Base-by-base conservation (phyloP, 1,140 invertebrate genomes). In the Neuroterus valhalla region DNA sequence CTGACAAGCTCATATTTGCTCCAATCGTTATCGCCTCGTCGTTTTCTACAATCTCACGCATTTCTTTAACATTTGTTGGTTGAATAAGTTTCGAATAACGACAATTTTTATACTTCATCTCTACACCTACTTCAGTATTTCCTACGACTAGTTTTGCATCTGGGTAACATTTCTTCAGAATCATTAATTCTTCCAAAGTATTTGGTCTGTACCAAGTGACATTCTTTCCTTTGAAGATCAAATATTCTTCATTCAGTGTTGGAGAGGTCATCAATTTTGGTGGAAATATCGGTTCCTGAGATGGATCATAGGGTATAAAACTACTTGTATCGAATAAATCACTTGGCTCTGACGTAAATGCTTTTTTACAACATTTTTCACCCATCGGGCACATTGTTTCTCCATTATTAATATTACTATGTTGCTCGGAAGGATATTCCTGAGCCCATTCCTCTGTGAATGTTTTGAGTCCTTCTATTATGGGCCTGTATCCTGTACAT, bases 231-330 rank as follows among this genome's bases (percentile, higher is more conserved):
- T 92, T 91, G 75, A 96, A 94, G 19, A 92, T 81, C 43, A 98
- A 86, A 81, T 91, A 93, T 74, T 94, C 87, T 43, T 91, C 85
- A 81, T 95, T 93, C 76, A 93, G 93, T 66, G 90, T 76, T 1
- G 89, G 83, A 1, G 90, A 92, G 5, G 91, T 71, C 90, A 93
- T 74, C 11, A 98, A 89, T 88, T 98, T 96, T 1, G 97, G 96
- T 50, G 97, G 97, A 90, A 99, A 99, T 82, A 98, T 98, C 2
- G 96, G 94, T 90, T 99, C 97, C 88, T 98, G 96, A 10, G 94
- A 93, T 2, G 94, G 89, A 90, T 98, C 95, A 72, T 95, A 95
- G 0, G 95, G 95, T 43, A 91, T 86, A 86, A 96, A 97, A 83
- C 94, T 91, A n/a, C 91, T 93, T 23, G 91, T 85, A 81, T 93